Evolutionary conservation across 2,113 vertebrate genomes (phyloP).

Genomic region (Stictonetta naevosa): DNA sequence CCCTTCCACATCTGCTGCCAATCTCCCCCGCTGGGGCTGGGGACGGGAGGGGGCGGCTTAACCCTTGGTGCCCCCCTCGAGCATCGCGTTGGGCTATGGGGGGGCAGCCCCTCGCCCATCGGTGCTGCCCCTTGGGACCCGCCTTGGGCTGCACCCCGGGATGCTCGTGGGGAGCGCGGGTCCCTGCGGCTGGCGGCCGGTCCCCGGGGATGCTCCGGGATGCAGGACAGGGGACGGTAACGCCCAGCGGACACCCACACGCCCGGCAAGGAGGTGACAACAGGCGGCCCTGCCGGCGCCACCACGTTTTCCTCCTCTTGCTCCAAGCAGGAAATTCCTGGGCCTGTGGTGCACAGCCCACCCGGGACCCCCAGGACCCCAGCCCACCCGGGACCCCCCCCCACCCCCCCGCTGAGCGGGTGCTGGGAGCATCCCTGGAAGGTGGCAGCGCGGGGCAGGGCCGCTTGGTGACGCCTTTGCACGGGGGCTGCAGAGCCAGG

Average conservation of each 20-base stretch:
- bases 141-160: not conserved
- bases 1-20: not conserved
- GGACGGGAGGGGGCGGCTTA: not conserved
- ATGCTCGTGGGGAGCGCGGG: fast-evolving
- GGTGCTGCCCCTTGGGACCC: fast-evolving
- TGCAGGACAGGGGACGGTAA: not conserved
- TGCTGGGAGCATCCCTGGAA: not conserved
- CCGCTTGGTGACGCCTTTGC: not conserved
- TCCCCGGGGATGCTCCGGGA: not conserved
- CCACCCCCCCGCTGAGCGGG: no score
- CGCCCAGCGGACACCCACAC: not conserved
- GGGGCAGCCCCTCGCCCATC: not conserved
- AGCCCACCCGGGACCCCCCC: not conserved
- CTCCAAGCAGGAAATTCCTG: not conserved
- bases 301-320: fast-evolving
- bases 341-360: no score
- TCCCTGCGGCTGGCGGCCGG: no score
- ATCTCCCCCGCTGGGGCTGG: not conserved
- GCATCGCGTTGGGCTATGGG: fast-evolving
- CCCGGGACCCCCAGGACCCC: not conserved
- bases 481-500: not conserved
- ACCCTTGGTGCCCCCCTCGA: not conserved
- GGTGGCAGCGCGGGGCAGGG: no score
- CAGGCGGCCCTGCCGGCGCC: not conserved
- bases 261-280: no score